A percentile compares a stretch with the other conserved stretches of the same genome.
Evolutionary conservation across 1,140 invertebrate species (phyloP).

Genomic region (Drosophila oshimai): DNA sequence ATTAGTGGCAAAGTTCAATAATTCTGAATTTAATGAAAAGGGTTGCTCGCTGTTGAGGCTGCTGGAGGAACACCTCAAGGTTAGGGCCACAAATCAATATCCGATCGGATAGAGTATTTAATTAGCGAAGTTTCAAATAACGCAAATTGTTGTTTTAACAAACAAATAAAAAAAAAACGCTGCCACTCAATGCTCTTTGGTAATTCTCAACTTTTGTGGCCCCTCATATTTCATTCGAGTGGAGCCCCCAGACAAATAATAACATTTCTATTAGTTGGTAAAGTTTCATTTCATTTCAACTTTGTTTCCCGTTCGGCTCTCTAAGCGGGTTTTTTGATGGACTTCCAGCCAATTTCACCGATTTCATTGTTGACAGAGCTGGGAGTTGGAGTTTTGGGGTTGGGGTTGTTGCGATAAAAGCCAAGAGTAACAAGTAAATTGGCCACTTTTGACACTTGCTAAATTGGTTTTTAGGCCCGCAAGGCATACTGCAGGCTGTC

Average conservation of each 20-base stretch:
- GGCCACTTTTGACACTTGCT: slow-evolving; percentile 64
- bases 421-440: slow-evolving; percentile 61
- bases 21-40: slow-evolving; percentile 20
- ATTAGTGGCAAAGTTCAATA: slow-evolving; percentile 34
- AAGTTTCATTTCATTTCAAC: slow-evolving; percentile 58
- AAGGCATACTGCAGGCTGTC: slow-evolving; percentile 22
- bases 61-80: slow-evolving; percentile 7
- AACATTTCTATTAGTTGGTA: slow-evolving; percentile 70
- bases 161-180: background rate
- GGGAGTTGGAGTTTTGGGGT: slow-evolving; percentile 1
- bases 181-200: slow-evolving; percentile 4
- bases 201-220: slow-evolving; percentile 12
- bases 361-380: slow-evolving; percentile 66
- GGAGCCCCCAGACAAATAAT: slow-evolving; percentile 54
- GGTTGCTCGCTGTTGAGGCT: slow-evolving; percentile 5
- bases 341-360: slow-evolving; percentile 75
- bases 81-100: slow-evolving; percentile 11
- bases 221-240: slow-evolving; percentile 34
- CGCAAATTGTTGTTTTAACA: slow-evolving; percentile 5
- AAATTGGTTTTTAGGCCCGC: slow-evolving; percentile 54
- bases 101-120: slow-evolving; percentile 5
- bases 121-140: slow-evolving; percentile 22
- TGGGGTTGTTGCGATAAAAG: too few species aligned
- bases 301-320: slow-evolving; percentile 33
- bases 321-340: slow-evolving; percentile 34